These are phyloP conservation scores for Polydrusus cervinus DNA, from an alignment of 2,888 invertebrate species.

Conservation along the genomic window DNA sequence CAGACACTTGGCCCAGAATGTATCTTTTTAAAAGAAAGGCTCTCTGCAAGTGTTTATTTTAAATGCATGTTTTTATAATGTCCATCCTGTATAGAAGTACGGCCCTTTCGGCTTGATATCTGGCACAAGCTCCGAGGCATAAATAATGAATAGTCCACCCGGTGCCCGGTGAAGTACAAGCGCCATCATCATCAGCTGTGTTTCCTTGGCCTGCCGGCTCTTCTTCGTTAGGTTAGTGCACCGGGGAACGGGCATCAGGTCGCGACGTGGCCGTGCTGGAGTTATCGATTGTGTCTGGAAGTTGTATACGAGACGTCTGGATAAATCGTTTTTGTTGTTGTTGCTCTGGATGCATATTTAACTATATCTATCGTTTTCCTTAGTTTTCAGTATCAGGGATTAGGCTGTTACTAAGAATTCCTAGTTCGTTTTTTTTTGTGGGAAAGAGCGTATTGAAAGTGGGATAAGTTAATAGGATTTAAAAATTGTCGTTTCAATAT, in stretches of 20 bases:
- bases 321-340: neutral
- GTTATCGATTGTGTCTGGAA: slow-evolving; percentile 49
- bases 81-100: slow-evolving; percentile 21
- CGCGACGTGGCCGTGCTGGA: slow-evolving; percentile 11
- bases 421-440: no score
- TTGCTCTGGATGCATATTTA: no score
- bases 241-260: slow-evolving; percentile 6
- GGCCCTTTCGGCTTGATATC: slow-evolving; percentile 12
- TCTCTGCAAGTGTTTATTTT: no score
- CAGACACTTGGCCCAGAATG: no score
- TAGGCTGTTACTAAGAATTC: neutral
- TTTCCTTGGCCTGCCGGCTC: slow-evolving; percentile 38
- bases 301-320: neutral
- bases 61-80: no score
- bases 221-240: slow-evolving; percentile 52
- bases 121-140: slow-evolving; percentile 8
- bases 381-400: neutral
- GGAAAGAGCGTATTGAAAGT: no score
- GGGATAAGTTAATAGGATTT: no score
- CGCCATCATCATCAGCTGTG: slow-evolving; percentile 34
- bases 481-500: no score
- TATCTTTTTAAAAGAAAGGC: no score
- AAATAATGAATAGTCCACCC: slow-evolving; percentile 35
- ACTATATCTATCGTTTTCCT: no score
- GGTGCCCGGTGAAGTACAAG: slow-evolving; percentile 26